Base-by-base conservation (phyloP, 2,113 vertebrate species). In the Leptocoma aspasia region DNA sequence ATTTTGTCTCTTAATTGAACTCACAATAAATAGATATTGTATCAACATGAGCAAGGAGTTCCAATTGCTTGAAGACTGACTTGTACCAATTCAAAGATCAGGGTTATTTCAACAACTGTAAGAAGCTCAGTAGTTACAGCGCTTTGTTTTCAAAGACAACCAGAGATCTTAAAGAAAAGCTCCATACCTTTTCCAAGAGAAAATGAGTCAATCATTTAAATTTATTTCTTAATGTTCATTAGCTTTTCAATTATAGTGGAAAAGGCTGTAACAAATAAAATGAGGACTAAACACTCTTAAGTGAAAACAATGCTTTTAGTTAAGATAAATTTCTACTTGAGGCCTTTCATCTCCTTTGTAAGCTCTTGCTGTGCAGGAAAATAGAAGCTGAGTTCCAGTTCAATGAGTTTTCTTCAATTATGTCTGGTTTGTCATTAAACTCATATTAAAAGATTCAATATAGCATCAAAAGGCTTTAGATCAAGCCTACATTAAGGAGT, bases 341-440 rank as follows among this genome's bases (percentile, higher is more conserved):
- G 54, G 24, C 19, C 11, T 61, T 83, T 93, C 35, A 61, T 77
- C 31, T 69, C 72, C 35, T 84, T 61, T 63, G 9, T 44, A 57
- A 90, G 11, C 59, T 82, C 56, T 92, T 86, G 13, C 72, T 95
- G n/a, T 61, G 47, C 27, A 63, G 42, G 18, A 82, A 94, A 94
- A 81, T 53, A 50, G 56, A 91, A 71, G 33, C 31, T 18, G 35
- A 87, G 68, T 88, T 87, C 49, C 77, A 90, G 70, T 45, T 86
- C 83, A 95, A 56, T 75, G n/a, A 75, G 30, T 92, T 95, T 94
- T 80, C 49, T 64, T 95, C 49, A 68, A 76, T 81, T 83, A 68
- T 54, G 21, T 78, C 82, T 68, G 15, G 22, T 69, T 60, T 57
- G 47, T 78, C 61, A 66, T 64, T 75, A 92, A 92, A 87, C 30